phyloP scores from a whole-genome alignment of 2,888 invertebrate species.

The Phyllotreta striolata region DNA sequence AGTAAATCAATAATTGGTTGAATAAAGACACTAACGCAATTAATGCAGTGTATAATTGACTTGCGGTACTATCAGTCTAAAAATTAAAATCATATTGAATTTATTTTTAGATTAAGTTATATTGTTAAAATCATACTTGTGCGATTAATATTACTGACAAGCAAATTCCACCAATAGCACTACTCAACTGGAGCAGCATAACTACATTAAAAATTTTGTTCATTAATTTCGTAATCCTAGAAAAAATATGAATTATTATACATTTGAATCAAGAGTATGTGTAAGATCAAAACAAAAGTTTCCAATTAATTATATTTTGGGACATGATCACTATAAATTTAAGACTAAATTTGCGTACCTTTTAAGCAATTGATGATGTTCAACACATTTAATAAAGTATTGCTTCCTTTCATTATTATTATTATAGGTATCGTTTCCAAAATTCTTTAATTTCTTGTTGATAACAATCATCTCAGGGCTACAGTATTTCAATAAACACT shows the following conservation, averaged over 20 bases:
- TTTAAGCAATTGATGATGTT: conserved; percentile 9
- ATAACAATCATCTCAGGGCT: not conserved
- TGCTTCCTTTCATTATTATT: not conserved
- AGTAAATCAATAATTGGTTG: conserved; percentile 11
- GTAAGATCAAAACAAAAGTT: no score
- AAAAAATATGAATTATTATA: not conserved
- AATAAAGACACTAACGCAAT: not conserved
- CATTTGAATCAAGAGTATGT: no score
- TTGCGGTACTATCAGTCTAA: not conserved
- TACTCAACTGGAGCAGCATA: conserved; percentile 1
- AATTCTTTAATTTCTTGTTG: not conserved
- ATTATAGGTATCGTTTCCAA: not conserved
- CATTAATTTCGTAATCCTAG: not conserved
- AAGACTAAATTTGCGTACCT: no score
- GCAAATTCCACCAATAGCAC: not conserved
- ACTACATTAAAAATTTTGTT: conserved; percentile 3
- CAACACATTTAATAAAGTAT: not conserved
- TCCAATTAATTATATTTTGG: no score
- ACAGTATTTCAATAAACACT: not conserved
- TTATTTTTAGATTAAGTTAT: not conserved
- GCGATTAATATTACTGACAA: not conserved
- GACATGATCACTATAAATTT: no score
- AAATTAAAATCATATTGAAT: not conserved
- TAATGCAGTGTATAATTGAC: not conserved
- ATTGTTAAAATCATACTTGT: not conserved